A percentile compares a stretch with the other conserved stretches of the same genome.
Conservation (phyloP, 2,888 invertebrate species). For the Rotaria socialis region DNA sequence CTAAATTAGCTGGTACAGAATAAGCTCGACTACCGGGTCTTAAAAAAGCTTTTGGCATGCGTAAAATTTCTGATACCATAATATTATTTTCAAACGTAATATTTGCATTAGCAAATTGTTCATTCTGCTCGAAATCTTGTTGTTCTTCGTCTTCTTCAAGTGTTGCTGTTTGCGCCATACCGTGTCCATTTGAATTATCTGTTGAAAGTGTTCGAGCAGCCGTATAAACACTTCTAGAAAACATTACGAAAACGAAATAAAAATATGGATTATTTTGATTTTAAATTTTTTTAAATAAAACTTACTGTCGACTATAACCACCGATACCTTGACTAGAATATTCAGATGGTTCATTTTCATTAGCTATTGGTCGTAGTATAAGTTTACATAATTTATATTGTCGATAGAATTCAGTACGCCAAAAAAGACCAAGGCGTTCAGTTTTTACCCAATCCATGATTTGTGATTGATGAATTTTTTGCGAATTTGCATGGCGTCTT, state of each 20-base stretch:
- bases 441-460: slow-evolving; percentile 54
- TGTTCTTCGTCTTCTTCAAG: slow-evolving; percentile 33
- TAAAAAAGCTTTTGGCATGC: slow-evolving; percentile 32
- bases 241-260: not conserved
- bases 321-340: slow-evolving; percentile 45
- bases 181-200: not conserved
- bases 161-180: not conserved
- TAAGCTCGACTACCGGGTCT: slow-evolving; percentile 56
- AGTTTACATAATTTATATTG: slow-evolving; percentile 59
- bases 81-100: not conserved
- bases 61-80: not conserved
- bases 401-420: slow-evolving; percentile 52
- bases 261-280: not conserved
- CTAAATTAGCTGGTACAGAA: slow-evolving; percentile 52
- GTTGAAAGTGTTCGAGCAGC: slow-evolving; percentile 17
- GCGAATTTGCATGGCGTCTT: too few species aligned
- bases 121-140: not conserved
- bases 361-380: slow-evolving; percentile 54
- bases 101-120: not conserved
- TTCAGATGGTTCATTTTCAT: slow-evolving; percentile 33
- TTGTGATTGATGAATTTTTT: slow-evolving; percentile 48
- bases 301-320: slow-evolving; percentile 44
- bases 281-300: not conserved
- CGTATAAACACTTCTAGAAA: not conserved
- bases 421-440: slow-evolving; percentile 56